phyloP scores from a whole-genome alignment of 1,140 invertebrate species.

The Solen grandis region DNA sequence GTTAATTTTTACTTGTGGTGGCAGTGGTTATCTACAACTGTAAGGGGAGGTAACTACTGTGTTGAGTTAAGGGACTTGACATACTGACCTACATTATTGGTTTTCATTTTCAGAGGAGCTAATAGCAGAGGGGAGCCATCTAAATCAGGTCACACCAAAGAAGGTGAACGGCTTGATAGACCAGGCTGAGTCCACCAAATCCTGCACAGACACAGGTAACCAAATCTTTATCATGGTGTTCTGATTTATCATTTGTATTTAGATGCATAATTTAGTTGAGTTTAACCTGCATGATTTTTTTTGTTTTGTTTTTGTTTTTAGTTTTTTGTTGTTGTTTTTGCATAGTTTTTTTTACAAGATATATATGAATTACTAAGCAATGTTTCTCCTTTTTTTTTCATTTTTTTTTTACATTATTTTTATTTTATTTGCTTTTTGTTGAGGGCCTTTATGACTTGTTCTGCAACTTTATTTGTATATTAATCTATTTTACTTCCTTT shows the following conservation, averaged over 20 bases:
- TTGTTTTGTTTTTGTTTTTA: background rate
- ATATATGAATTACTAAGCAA: too few species aligned
- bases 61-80: background rate
- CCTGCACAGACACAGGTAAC: conserved; percentile 52
- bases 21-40: background rate
- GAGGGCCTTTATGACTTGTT: too few species aligned
- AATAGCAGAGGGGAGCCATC: background rate
- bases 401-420: background rate
- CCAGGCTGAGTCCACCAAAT: conserved; percentile 49
- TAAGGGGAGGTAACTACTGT: background rate
- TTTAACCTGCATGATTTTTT: background rate
- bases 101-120: background rate
- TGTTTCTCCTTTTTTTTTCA: background rate
- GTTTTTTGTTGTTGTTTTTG: background rate
- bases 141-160: conserved; percentile 16
- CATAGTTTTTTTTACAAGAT: background rate
- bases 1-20: too few species aligned
- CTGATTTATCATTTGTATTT: background rate
- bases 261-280: background rate
- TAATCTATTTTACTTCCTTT: too few species aligned
- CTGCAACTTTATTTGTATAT: too few species aligned
- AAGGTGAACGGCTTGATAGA: conserved; percentile 23
- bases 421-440: too few species aligned
- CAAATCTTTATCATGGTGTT: background rate
- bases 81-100: background rate